Conservation (phyloP, 2,113 vertebrate genomes). For the Daphoenositta chrysoptera region DNA sequence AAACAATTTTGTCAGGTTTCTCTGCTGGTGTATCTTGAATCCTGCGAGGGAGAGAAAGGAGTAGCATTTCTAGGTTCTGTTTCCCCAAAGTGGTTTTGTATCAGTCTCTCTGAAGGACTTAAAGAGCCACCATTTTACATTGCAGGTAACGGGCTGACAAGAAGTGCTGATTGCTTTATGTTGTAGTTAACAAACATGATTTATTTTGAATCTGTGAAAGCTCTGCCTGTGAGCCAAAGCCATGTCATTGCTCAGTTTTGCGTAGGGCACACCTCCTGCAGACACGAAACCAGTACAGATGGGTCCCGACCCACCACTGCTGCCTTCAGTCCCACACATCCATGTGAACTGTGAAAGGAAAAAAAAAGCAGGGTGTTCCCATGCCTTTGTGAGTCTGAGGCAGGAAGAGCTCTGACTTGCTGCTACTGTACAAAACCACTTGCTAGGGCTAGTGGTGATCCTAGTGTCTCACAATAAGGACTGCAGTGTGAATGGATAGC, state of each 20-base stretch:
- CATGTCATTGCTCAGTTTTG: not conserved
- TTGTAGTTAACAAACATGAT: rapidly evolving
- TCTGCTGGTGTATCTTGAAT: not conserved
- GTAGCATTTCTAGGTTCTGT: not conserved
- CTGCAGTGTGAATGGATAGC: not conserved
- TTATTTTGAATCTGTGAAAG: not conserved
- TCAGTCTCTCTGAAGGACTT: not conserved
- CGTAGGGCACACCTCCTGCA: rapidly evolving
- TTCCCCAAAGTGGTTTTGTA: not conserved
- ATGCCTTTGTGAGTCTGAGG: not conserved
- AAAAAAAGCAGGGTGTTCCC: not conserved
- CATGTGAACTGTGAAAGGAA: not conserved
- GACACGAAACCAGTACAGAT: not conserved
- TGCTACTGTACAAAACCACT: not conserved
- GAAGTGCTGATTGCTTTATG: not conserved
- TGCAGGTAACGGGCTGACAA: not conserved
- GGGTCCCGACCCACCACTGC: rapidly evolving
- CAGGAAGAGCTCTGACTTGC: not conserved
- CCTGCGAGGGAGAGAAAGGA: not conserved
- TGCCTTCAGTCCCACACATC: not conserved
- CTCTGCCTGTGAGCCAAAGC: not conserved
- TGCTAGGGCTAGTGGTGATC: not conserved
- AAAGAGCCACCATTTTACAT: not conserved
- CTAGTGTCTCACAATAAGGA: not conserved
- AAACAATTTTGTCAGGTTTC: not conserved